A percentile compares a stretch with the other conserved stretches of the same genome.
Conservation (phyloP, 1,140 invertebrate species). For the Tetragnatha versicolor region DNA sequence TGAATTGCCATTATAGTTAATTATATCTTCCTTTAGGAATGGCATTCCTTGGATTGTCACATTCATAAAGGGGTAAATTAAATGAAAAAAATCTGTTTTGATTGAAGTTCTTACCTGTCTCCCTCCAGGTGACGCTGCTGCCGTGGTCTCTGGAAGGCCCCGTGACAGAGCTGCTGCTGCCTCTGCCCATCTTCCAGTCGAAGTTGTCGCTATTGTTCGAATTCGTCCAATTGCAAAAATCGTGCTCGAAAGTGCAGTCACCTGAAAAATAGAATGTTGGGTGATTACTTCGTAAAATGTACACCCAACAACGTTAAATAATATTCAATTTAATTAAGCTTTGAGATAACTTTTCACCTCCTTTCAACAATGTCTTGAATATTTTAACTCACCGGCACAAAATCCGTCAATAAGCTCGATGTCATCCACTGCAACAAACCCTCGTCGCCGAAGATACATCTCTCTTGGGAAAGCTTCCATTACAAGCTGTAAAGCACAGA, state of each 20-base stretch:
- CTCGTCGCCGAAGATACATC: slow-evolving; percentile 26
- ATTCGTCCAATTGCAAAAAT: slow-evolving; percentile 73
- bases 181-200: slow-evolving; percentile 73
- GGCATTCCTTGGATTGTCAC: too few relatives aligned
- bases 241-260: slow-evolving; percentile 73
- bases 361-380: too few relatives aligned
- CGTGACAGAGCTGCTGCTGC: slow-evolving; percentile 72
- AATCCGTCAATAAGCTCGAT: slow-evolving; percentile 36
- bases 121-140: slow-evolving; percentile 46
- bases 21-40: too few relatives aligned
- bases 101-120: slow-evolving; percentile 38
- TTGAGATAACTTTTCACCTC: too few relatives aligned
- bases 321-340: too few relatives aligned
- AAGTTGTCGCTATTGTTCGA: slow-evolving; percentile 71
- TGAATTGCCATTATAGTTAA: too few relatives aligned
- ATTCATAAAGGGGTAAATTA: too few relatives aligned
- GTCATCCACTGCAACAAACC: slow-evolving; percentile 45
- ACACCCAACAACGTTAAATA: too few relatives aligned
- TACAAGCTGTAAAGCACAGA: slow-evolving; percentile 31
- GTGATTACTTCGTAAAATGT: too few relatives aligned
- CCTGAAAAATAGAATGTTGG: too few relatives aligned
- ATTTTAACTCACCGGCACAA: slow-evolving; percentile 33
- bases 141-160: slow-evolving; percentile 71
- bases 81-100: too few relatives aligned
- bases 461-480: slow-evolving; percentile 50